phyloP scores from a whole-genome alignment of 2,888 invertebrate genomes.

The Macrosiphum euphorbiae region DNA sequence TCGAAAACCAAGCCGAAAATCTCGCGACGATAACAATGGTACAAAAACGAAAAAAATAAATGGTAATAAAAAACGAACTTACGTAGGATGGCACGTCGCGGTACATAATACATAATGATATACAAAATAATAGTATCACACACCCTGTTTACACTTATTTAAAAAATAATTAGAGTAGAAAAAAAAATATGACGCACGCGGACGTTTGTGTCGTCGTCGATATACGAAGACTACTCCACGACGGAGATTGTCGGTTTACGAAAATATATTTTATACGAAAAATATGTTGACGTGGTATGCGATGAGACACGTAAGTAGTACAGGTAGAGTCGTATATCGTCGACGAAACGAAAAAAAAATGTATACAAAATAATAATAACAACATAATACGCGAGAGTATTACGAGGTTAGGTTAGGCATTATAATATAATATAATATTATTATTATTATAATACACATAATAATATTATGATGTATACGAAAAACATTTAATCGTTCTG shows the following conservation, averaged over 20 bases:
- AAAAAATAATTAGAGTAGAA: conserved; percentile 3
- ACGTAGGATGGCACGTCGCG: conserved; percentile 57
- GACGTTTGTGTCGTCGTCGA: neutral
- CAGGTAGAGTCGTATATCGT: neutral
- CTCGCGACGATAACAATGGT: conserved; percentile 45
- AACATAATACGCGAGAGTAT: neutral
- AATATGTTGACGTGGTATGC: neutral
- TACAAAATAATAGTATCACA: conserved; percentile 24
- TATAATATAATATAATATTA: neutral
- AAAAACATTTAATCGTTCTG: conserved; percentile 17
- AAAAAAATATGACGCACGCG: conserved; percentile 16
- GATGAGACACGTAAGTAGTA: neutral
- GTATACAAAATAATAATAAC: neutral
- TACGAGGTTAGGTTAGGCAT: no score
- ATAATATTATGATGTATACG: neutral
- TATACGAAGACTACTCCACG: neutral
- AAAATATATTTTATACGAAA: neutral
- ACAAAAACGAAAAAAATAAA: conserved; percentile 22
- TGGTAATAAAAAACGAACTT: conserved; percentile 47
- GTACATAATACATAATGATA: conserved; percentile 38
- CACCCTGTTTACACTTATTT: conserved; percentile 50
- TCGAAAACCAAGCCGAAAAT: conserved; percentile 35
- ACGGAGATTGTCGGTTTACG: neutral
- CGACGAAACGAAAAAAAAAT: neutral
- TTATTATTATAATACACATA: neutral